Percentiles rank a stretch among this genome's conserved stretches.
Evolutionary conservation across 2,888 invertebrate genomes (phyloP).

Genomic region (Drosophila nr. perissopoda): DNA sequence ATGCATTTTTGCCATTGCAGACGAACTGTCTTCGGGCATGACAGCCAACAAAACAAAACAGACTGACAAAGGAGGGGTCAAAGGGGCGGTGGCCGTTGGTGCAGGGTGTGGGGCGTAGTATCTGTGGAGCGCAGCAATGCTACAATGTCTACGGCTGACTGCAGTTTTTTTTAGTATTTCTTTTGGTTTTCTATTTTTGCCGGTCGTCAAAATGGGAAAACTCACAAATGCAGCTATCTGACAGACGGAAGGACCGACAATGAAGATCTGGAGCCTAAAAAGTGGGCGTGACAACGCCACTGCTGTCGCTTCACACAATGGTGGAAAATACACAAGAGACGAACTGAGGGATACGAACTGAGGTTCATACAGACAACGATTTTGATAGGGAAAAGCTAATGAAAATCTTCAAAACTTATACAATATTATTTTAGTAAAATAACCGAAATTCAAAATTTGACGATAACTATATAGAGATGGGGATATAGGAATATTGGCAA

Average conservation of each 20-base stretch:
- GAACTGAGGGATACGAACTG: slow-evolving; percentile 2
- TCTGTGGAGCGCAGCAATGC: slow-evolving; percentile 14
- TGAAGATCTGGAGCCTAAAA: slow-evolving; percentile 13
- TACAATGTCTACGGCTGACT: slow-evolving; percentile 30
- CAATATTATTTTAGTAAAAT: neutral
- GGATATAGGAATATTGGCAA: neutral
- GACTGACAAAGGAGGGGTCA: neutral
- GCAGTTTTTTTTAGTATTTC: slow-evolving; percentile 22
- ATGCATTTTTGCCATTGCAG: slow-evolving; percentile 63
- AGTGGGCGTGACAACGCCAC: slow-evolving; percentile 26
- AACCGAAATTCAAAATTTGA: neutral
- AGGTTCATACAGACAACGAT: neutral
- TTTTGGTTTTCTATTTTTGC: slow-evolving; percentile 19
- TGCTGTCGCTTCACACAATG: slow-evolving; percentile 6
- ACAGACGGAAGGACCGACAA: slow-evolving; percentile 8
- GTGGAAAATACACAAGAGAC: slow-evolving; percentile 3
- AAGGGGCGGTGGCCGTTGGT: neutral
- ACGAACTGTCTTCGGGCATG: slow-evolving; percentile 66
- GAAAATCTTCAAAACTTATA: neutral
- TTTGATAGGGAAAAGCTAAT: slow-evolving; percentile 1
- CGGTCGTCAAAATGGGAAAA: slow-evolving; percentile 51
- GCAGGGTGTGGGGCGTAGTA: neutral
- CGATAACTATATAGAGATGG: neutral
- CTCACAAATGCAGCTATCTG: slow-evolving; percentile 48
- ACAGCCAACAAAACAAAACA: slow-evolving; percentile 18